These are phyloP conservation scores for Sprattus sprattus DNA, from an alignment of 2,113 vertebrate genomes.

Conservation along the genomic window DNA sequence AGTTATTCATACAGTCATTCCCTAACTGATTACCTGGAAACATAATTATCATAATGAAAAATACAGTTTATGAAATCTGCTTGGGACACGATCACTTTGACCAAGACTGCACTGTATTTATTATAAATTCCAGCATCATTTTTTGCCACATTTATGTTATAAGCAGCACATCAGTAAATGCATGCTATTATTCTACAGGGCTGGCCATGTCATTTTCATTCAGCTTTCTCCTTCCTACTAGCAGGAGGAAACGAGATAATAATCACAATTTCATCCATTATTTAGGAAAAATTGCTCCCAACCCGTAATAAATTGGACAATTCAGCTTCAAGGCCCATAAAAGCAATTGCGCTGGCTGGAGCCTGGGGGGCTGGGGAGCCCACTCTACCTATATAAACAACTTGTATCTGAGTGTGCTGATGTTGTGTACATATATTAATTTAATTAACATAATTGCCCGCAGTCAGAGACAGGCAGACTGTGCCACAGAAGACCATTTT, in stretches of 20 bases:
- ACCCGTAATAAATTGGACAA: conserved; percentile 58
- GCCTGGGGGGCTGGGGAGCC: conserved; percentile 10
- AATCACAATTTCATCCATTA: conserved; percentile 57
- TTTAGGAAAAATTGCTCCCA: conserved; percentile 40
- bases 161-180: neutral
- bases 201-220: neutral
- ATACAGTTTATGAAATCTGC: neutral
- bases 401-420: conserved; percentile 23
- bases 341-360: conserved; percentile 56
- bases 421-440: conserved; percentile 51
- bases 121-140: too few species aligned
- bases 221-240: neutral
- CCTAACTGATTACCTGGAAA: neutral
- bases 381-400: conserved; percentile 19
- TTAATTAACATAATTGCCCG: conserved; percentile 61
- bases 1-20: neutral
- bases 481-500: conserved; percentile 15
- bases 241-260: neutral
- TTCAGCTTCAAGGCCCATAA: conserved; percentile 52
- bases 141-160: too few species aligned
- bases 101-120: too few species aligned
- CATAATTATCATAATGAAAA: neutral
- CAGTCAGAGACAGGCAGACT: conserved; percentile 50
- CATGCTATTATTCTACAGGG: neutral
- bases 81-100: too few species aligned